Base-by-base conservation (phyloP, 1,140 invertebrate species). In the Sitobion miscanthi region DNA sequence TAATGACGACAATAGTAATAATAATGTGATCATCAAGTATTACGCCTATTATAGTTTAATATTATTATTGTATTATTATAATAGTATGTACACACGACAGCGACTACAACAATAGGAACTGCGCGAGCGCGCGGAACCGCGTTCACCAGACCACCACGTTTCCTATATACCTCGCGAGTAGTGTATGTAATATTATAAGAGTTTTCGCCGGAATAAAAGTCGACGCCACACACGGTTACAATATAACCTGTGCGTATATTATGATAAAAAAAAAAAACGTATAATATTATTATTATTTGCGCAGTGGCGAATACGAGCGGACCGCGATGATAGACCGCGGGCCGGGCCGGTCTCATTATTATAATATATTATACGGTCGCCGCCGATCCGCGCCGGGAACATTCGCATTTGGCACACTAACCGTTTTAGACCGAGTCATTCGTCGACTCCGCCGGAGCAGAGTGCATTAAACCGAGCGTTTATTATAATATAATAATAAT, bases 331-430 rank as follows among this genome's bases (percentile, higher is more conserved):
- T 45, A 25, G 7, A 25, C 77, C 20, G 7, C 2, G 21, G 52
- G 20, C 52, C 42, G 30, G 30, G 38, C 25, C 86, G 47, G 86
- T 49, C 86, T 49, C 86, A n/a, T 49, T 77, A 77, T 17, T 17
- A 77, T 77, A n/a, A 35, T 69, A 30, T 69, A n/a, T 42, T 69
- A n/a, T n/a, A 69, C n/a, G 14, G 25, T 1, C 3, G n/a, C 17
- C 47, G 49, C 49, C 88, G 52, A 85, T 85, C 42, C 45, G 38
- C 38, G 85, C 38, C 45, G 85, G 25, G 11, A 42, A 57, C 54
- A 90, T 57, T 57, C 88, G 88, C 52, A 42, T 90, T 89, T 57
- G 87, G 49, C 87, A 57, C 87, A 89, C 86, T 49, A 88, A 90
- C 52, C 88, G 52, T 90, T 57, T 90, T 42, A 25, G 42, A 90